These are phyloP conservation scores for Mimachlamys varia DNA, from an alignment of 2,888 invertebrate species.

Conservation along the genomic window DNA sequence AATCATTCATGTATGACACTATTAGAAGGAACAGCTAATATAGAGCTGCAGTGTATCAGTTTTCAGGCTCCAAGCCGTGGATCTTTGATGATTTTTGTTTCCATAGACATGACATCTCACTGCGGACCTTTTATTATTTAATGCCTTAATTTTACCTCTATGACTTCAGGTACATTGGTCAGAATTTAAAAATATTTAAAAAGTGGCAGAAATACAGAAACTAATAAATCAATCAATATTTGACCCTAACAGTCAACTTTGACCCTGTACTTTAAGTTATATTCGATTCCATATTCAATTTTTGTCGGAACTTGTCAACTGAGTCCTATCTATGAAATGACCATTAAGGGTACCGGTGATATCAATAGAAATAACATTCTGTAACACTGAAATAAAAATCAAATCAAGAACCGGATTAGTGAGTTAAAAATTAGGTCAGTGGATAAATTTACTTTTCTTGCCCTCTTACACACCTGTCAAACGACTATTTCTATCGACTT, in stretches of 20 bases:
- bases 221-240: too few species aligned
- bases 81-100: too few species aligned
- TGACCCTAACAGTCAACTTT: neutral
- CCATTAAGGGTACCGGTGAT: neutral
- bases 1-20: neutral
- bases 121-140: too few species aligned
- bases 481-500: neutral
- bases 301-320: neutral
- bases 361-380: neutral
- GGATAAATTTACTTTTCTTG: neutral
- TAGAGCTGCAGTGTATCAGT: neutral
- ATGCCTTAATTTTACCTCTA: too few species aligned
- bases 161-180: too few species aligned
- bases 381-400: neutral
- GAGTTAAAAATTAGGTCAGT: neutral
- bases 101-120: too few species aligned
- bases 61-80: too few species aligned
- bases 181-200: too few species aligned
- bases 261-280: neutral
- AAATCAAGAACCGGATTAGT: neutral
- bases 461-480: neutral
- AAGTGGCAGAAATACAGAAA: too few species aligned
- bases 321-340: neutral
- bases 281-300: neutral
- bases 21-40: neutral